Percentiles rank a stretch among this genome's conserved stretches.
Conservation (phyloP, 2,888 invertebrate species). For the Byasa hedistus region DNA sequence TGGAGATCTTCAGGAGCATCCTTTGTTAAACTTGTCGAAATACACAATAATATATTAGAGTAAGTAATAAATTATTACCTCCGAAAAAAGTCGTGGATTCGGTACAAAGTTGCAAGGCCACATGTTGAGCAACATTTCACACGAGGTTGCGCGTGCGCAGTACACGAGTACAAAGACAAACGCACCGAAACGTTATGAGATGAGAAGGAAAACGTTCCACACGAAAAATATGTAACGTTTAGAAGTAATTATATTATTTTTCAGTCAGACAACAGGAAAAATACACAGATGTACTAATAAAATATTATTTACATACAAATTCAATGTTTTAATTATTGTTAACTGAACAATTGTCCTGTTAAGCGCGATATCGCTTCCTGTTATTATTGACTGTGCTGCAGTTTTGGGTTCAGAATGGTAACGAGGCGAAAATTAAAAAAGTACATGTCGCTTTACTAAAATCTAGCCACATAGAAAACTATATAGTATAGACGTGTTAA, state of each 20-base stretch:
- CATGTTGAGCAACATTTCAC: constrained; percentile 38
- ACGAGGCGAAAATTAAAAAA: not conserved
- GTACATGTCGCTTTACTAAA: not conserved
- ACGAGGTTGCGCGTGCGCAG: not conserved
- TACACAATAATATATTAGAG: too few species aligned
- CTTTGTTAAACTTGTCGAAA: too few species aligned
- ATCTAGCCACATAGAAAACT: too few species aligned
- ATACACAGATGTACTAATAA: constrained; percentile 25
- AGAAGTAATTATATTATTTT: constrained; percentile 39
- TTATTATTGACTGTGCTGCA: constrained; percentile 2
- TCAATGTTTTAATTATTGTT: constrained; percentile 24
- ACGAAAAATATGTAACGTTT: constrained; percentile 33
- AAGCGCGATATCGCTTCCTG: constrained; percentile 11
- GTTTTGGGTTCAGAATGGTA: not conserved
- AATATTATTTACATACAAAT: constrained; percentile 1
- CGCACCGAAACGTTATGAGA: constrained; percentile 1
- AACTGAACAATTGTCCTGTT: constrained; percentile 16
- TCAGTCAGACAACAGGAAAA: constrained; percentile 42
- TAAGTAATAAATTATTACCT: constrained; percentile 32
- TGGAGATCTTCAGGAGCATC: too few species aligned
- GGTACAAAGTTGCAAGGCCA: constrained; percentile 39
- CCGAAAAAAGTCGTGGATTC: constrained; percentile 36
- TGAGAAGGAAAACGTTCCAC: constrained; percentile 21
- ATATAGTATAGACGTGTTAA: too few species aligned
- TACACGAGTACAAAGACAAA: not conserved